phyloP scores from a whole-genome alignment of 2,113 vertebrate species.

The Chamaea fasciata region DNA sequence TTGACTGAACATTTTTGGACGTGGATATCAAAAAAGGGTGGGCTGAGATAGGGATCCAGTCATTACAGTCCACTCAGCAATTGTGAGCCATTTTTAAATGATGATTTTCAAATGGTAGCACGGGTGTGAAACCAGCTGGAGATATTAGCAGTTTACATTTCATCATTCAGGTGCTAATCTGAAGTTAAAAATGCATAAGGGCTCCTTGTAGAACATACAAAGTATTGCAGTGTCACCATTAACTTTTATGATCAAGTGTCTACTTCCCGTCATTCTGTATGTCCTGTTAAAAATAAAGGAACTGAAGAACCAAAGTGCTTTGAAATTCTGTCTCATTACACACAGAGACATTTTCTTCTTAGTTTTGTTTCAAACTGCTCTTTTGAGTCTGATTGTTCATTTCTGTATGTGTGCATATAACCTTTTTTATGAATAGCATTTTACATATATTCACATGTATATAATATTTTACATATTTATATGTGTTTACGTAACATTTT shows the following conservation, averaged over 20 bases:
- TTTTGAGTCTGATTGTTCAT: not conserved
- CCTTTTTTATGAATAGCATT: not conserved
- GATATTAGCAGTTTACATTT: not conserved
- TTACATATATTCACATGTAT: not conserved
- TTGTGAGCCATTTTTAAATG: not conserved
- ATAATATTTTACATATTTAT: not conserved
- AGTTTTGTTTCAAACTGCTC: not conserved
- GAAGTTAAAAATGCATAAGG: constrained; percentile 1
- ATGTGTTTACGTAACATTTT: not conserved
- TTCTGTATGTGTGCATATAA: not conserved
- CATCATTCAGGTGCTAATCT: not conserved
- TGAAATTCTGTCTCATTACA: not conserved
- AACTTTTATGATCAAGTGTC: not conserved
- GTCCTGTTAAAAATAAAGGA: not conserved
- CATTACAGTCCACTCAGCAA: not conserved
- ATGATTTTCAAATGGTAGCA: not conserved
- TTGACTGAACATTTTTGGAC: not conserved
- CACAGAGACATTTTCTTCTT: not conserved
- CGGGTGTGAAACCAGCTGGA: not conserved
- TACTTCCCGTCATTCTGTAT: not conserved
- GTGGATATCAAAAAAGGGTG: not conserved
- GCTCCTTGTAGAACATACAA: not conserved
- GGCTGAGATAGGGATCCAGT: not conserved
- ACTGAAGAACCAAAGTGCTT: not conserved
- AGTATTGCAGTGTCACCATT: not conserved